A percentile compares a stretch with the other conserved stretches of the same genome.
phyloP scores from a whole-genome alignment of 1,140 invertebrate genomes.

The Calephelis virginiensis region DNA sequence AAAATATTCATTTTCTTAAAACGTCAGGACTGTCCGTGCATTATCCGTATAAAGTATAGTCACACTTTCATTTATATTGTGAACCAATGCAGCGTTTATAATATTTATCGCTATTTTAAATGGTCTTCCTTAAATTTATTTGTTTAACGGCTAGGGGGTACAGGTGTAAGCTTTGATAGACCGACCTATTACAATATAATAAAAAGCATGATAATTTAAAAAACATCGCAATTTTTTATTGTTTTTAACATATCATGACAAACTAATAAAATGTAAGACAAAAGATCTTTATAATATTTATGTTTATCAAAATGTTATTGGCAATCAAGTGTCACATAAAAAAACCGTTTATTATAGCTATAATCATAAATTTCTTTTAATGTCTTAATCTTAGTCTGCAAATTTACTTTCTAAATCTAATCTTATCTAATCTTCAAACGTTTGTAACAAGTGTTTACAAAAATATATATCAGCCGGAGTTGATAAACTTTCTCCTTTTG shows the following conservation, averaged over 20 bases:
- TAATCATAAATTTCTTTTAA: neutral
- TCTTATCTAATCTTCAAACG: too few relatives aligned
- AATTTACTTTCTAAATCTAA: neutral
- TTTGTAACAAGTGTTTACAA: too few relatives aligned
- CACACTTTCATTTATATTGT: slow-evolving; percentile 45
- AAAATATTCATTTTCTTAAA: neutral
- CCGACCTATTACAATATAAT: slow-evolving; percentile 32
- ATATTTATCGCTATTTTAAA: slow-evolving; percentile 67
- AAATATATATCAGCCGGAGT: too few relatives aligned
- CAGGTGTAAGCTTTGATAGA: slow-evolving; percentile 59
- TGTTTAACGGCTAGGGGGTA: slow-evolving; percentile 61
- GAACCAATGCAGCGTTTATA: slow-evolving; percentile 56
- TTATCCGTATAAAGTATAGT: slow-evolving; percentile 33
- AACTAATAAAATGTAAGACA: neutral
- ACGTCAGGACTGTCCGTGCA: neutral
- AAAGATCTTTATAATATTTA: neutral
- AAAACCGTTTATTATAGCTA: neutral
- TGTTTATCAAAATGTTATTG: neutral
- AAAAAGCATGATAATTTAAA: neutral
- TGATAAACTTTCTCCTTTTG: too few relatives aligned
- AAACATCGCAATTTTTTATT: neutral
- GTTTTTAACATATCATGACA: neutral
- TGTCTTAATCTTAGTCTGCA: neutral
- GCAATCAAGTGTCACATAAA: neutral
- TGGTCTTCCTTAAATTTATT: slow-evolving; percentile 59